Percentiles rank a stretch among this genome's conserved stretches.
These are phyloP conservation scores for Caenorhabditis elegans DNA, from an alignment of 1,140 invertebrate genomes.

Conservation along the genomic window DNA sequence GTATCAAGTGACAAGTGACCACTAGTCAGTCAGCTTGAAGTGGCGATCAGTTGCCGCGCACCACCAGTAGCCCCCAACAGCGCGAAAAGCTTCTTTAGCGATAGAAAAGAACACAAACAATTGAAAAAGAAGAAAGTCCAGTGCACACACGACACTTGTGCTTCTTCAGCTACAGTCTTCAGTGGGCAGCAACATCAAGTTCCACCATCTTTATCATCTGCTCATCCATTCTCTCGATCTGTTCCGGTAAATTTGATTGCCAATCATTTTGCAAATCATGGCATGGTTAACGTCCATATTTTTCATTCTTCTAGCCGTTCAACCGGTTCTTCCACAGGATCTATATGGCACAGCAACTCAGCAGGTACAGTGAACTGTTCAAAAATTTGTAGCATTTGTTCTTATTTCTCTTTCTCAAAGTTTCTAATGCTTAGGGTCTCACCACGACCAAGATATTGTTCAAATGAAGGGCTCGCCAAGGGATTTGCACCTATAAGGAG, in stretches of 20 bases:
- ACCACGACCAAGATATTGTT: too few relatives aligned
- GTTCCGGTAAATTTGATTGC: neutral
- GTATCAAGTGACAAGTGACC: constrained; percentile 31
- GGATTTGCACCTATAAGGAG: too few relatives aligned
- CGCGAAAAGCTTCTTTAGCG: constrained; percentile 29
- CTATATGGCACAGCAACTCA: neutral
- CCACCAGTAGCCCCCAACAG: neutral
- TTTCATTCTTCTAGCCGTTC: neutral
- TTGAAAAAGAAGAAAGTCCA: constrained; percentile 17
- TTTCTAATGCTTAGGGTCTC: too few relatives aligned
- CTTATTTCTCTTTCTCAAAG: too few relatives aligned
- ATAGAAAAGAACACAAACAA: constrained; percentile 26
- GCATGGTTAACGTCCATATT: neutral
- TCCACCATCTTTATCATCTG: neutral
- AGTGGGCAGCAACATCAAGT: constrained; percentile 16
- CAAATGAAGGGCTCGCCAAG: too few relatives aligned
- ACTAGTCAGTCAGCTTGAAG: constrained; percentile 17
- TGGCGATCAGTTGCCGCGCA: constrained; percentile 2
- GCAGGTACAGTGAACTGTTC: neutral
- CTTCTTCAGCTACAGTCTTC: neutral
- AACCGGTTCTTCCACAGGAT: neutral
- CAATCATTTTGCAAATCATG: constrained; percentile 12
- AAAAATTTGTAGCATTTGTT: too few relatives aligned
- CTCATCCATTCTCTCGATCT: neutral
- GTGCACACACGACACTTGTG: constrained; percentile 32